A percentile compares a stretch with the other conserved stretches of the same genome.
Conservation (phyloP, 2,888 invertebrate genomes). For the Lacanobia oleracea region DNA sequence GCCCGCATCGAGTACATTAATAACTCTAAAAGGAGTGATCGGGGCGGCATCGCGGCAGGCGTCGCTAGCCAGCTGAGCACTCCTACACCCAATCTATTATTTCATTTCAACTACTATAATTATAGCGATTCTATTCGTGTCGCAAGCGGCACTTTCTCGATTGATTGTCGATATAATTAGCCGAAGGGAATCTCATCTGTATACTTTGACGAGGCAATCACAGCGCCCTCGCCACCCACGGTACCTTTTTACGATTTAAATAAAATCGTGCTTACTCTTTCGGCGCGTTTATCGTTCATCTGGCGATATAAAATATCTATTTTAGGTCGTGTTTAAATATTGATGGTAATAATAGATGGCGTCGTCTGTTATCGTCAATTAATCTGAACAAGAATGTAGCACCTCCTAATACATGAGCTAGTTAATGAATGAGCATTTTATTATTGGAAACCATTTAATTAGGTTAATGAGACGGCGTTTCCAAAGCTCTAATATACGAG, state of each 20-base stretch:
- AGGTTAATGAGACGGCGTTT: slow-evolving; percentile 47
- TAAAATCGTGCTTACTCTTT: slow-evolving; percentile 63
- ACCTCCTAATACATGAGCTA: slow-evolving; percentile 32
- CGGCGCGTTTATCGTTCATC: slow-evolving; percentile 68
- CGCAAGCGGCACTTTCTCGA: slow-evolving; percentile 78
- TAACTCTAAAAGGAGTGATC: slow-evolving; percentile 72
- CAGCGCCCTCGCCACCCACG: slow-evolving; percentile 57
- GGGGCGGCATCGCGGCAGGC: slow-evolving; percentile 28
- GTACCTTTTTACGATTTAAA: slow-evolving; percentile 63
- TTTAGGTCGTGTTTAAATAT: slow-evolving; percentile 65
- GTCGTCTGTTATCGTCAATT: slow-evolving; percentile 62
- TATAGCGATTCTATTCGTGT: slow-evolving; percentile 74
- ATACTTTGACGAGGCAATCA: slow-evolving; percentile 61
- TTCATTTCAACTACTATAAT: slow-evolving; percentile 71
- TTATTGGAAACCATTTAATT: slow-evolving; percentile 51
- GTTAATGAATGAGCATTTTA: slow-evolving; percentile 44
- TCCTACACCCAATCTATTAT: slow-evolving; percentile 66
- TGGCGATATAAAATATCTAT: slow-evolving; percentile 71
- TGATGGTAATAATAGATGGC: slow-evolving; percentile 62
- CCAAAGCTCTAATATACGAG: slow-evolving; percentile 15
- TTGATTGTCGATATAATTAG: slow-evolving; percentile 82
- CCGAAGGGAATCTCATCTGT: slow-evolving; percentile 64
- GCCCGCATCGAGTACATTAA: slow-evolving; percentile 79
- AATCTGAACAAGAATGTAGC: slow-evolving; percentile 55
- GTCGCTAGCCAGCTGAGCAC: slow-evolving; percentile 41